These are phyloP conservation scores for Rhopalosiphum maidis DNA, from an alignment of 1,140 invertebrate genomes.

Conservation along the genomic window DNA sequence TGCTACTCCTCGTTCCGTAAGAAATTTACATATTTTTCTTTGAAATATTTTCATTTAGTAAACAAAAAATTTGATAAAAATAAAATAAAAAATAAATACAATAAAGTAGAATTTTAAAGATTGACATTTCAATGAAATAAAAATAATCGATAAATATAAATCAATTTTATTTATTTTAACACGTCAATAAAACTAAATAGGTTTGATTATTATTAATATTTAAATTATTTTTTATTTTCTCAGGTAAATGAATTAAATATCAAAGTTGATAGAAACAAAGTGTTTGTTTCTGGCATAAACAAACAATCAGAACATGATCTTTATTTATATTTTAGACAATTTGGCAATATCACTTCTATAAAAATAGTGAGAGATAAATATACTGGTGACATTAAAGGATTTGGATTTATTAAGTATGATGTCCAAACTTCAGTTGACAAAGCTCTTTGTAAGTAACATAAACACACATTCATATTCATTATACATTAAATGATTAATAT, in stretches of 20 bases:
- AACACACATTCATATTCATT: no score
- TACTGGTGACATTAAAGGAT: constrained; percentile 68
- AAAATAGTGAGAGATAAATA: constrained; percentile 69
- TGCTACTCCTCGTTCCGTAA: constrained; percentile 71
- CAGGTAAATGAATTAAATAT: neutral
- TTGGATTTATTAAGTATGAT: constrained; percentile 72
- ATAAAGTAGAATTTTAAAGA: neutral
- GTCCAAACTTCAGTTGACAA: constrained; percentile 73
- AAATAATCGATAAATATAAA: no score
- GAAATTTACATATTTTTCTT: neutral
- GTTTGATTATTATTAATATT: no score
- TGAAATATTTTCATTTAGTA: no score
- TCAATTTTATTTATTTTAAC: no score
- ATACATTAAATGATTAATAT: no score
- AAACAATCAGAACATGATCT: constrained; percentile 67
- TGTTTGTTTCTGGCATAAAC: constrained; percentile 70
- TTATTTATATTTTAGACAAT: constrained; percentile 66
- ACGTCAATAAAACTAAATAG: no score
- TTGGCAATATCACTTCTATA: constrained; percentile 66
- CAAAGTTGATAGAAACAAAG: constrained; percentile 66
- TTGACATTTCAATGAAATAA: no score
- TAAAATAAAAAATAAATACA: no score
- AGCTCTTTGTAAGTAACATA: constrained; percentile 65
- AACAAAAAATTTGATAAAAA: no score
- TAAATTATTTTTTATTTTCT: no score